Evolutionary conservation across 1,140 invertebrate genomes (phyloP), one percentile per base, ranked within the genome.

Genomic region (Frieseomelitta varia): DNA sequence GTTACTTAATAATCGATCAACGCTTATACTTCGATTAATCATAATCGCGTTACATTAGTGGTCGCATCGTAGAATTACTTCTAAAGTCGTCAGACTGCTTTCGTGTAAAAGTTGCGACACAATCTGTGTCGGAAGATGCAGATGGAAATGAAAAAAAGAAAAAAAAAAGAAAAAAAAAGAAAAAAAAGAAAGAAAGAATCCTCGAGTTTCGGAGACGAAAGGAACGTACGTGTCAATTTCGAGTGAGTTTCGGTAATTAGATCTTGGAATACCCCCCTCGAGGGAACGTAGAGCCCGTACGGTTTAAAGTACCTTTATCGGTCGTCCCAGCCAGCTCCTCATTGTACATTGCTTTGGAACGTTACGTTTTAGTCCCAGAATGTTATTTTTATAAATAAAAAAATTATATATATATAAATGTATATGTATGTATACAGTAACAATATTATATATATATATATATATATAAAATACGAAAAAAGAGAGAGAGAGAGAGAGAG

Each of bases 321-420:
- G 82, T 90, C 89, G 85, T 87, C 86, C 77, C 75, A 81, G 73
- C 79, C 86, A 87, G 79, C 89, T 90, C 82, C 86, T 85, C 81
- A 71, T 69, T 89, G 88, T 86, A 86, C 80, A 88, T 88, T 90
- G 89, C 81, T 90, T 90, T 88, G 78, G 83, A 88, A 90, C 88
- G 89, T 90, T 90, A 88, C 88, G 85, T 92, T 90, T 88, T 91
- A 89, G 88, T 91, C 89, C 81, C 85, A 91, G 88, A 93, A 93
- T 92, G 91, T 93, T 93, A 93, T 94, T 94, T 94, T 93, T 94
- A 93, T 94, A 93, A 92, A 94, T 92, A 91, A 88, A 90, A 92
- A 88, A 85, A 76, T 86, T n/a, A n/a, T 89, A 84, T 86, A 88
- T 86, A 86, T 86, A 89, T 91, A 85, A 86, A 87, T 87, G 86